phyloP scores from a whole-genome alignment of 1,140 invertebrate genomes.

The Temnothorax nylanderi region DNA sequence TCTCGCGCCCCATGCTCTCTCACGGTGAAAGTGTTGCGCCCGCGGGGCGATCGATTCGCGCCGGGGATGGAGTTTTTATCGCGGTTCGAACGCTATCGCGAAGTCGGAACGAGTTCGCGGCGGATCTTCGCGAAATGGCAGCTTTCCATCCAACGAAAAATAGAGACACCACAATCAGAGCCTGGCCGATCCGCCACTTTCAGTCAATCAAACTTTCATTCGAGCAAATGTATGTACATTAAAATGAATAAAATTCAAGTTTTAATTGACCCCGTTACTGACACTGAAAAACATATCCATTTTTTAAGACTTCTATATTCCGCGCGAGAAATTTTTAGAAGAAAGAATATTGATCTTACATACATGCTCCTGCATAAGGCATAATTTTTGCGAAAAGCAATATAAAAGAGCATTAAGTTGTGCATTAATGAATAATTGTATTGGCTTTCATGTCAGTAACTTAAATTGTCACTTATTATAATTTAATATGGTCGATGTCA shows the following conservation, averaged over 20 bases:
- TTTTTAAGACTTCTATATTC: background rate
- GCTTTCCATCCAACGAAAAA: constrained; percentile 18
- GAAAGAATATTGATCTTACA: background rate
- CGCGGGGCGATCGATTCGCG: constrained; percentile 64
- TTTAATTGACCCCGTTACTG: too few relatives aligned
- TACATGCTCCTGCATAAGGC: background rate
- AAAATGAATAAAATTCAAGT: background rate
- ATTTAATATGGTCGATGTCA: background rate
- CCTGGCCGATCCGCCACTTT: background rate
- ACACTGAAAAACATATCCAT: background rate
- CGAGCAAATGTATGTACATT: background rate
- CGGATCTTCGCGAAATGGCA: constrained; percentile 36
- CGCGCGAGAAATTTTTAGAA: background rate
- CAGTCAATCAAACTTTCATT: background rate
- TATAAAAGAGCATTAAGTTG: background rate
- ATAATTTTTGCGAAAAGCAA: background rate
- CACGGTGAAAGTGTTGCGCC: constrained; percentile 67
- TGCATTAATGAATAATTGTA: background rate
- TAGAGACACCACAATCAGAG: constrained; percentile 18
- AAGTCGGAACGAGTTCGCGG: constrained; percentile 47
- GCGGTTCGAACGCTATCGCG: constrained; percentile 50
- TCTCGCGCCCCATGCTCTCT: background rate
- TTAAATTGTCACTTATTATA: background rate
- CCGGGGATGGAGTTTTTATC: constrained; percentile 62
- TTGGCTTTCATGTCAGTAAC: background rate